Percentiles rank a stretch among this genome's conserved stretches.
Conservation (phyloP, 2,113 vertebrate species). For the Takifugu flavidus region DNA sequence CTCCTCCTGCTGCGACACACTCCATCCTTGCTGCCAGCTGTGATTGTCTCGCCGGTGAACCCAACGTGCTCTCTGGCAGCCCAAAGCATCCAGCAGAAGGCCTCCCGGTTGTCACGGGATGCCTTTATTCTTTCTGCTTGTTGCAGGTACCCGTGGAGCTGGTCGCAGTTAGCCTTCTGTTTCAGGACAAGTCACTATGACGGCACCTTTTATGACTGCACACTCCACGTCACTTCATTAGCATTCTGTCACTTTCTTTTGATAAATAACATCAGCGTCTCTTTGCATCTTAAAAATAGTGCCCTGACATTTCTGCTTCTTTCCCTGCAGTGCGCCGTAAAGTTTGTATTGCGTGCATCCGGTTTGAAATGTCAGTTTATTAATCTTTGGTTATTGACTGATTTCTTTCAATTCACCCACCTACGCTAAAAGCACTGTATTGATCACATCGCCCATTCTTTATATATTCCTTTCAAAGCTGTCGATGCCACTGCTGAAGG, state of each 20-base stretch:
- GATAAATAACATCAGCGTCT: not conserved
- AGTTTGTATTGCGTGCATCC: not conserved
- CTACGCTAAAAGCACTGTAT: slow-evolving; percentile 17
- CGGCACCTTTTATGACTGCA: too few relatives aligned
- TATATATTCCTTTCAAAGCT: not conserved
- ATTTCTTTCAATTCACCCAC: not conserved
- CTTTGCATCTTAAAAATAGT: not conserved
- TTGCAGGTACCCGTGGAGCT: slow-evolving; percentile 9
- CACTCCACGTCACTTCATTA: too few relatives aligned
- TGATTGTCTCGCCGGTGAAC: slow-evolving; percentile 6
- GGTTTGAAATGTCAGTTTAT: slow-evolving; percentile 2
- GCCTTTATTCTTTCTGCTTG: too few relatives aligned
- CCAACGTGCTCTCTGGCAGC: slow-evolving; percentile 1
- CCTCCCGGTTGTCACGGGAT: not conserved
- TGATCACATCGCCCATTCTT: not conserved
- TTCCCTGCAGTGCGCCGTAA: not conserved
- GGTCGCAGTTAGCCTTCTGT: not conserved
- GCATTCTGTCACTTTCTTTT: too few relatives aligned
- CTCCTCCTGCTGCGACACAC: slow-evolving; percentile 20
- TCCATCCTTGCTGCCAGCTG: slow-evolving; percentile 6
- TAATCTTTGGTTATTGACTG: not conserved
- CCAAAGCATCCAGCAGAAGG: slow-evolving; percentile 10
- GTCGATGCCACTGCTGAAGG: not conserved
- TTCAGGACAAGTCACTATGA: too few relatives aligned
- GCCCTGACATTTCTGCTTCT: not conserved